Evolutionary conservation across 2,888 invertebrate genomes (phyloP), one percentile per base, ranked within the genome.

Genomic region (Caenorhabditis japonica): DNA sequence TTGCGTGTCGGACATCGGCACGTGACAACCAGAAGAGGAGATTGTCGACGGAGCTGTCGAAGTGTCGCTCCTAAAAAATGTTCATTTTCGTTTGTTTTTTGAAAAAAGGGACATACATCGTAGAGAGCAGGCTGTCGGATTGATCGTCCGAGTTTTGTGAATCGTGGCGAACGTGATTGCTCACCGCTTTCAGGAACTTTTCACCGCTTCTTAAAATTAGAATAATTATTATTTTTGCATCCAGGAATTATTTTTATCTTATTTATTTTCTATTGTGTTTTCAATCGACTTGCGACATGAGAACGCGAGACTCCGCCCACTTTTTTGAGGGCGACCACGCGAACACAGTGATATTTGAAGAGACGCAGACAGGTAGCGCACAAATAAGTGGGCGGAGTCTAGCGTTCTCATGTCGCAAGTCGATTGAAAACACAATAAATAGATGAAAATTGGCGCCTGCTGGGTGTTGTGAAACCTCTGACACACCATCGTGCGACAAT

Each of bases 1-100:
- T 15, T 75, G 73, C 25, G 81, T 81, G 47, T 81, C 81, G 2
- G 75, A 71, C 21, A 79, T 61, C 12, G 77, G 69, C n/a, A 73
- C 77, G 51, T 76, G 62, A 15, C 77, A 79, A n/a, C n/a, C n/a
- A 25, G 81, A 81, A n/a, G 81, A 79, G 4, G 81, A 79, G 13
- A 75, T 64, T 3, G 78, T 77, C 10, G 77, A 73, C 21, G 77
- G 74, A 27, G 79, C 74, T 36, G 80, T 71, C 12, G 79, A 79
- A 8, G 81, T 75, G 46, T 79, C 81, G 33, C 79, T 79, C 66
- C 81, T 81, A 49, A 59, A 55, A 19, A 15, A 53, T 17, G 17
- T 27, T 25, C 15, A 21, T 17, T 5, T 23, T 34, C n/a, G 25
- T 38, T 17, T 12, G 13, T 38, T 46, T 21, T n/a, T 49, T 25